Evolutionary conservation across 2,113 vertebrate species (phyloP).

Genomic region (Prochilodus magdalenae): DNA sequence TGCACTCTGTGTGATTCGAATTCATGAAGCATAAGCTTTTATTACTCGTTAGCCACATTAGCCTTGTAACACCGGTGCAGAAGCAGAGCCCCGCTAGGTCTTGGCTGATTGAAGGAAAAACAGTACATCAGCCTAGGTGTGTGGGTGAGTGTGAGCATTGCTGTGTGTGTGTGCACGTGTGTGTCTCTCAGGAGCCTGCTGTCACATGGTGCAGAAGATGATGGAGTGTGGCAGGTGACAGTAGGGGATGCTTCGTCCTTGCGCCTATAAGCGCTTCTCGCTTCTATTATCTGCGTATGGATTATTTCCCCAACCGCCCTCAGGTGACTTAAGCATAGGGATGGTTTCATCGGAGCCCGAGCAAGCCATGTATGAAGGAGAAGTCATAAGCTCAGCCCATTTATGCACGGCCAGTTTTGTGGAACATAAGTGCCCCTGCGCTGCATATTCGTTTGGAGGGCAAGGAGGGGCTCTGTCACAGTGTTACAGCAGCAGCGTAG

Average conservation of each 20-base stretch:
- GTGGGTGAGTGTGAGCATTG: background rate
- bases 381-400: slow-evolving; percentile 21
- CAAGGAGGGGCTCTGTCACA: background rate
- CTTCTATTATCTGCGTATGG: slow-evolving; percentile 48
- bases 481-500: background rate
- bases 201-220: slow-evolving; percentile 36
- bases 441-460: slow-evolving; percentile 2
- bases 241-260: slow-evolving; percentile 51
- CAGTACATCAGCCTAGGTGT: background rate
- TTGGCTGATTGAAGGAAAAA: background rate
- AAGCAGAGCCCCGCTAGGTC: background rate
- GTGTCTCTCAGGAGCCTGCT: slow-evolving; percentile 14
- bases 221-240: slow-evolving; percentile 41
- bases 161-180: background rate
- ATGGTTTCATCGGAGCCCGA: slow-evolving; percentile 20
- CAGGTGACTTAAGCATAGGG: slow-evolving; percentile 33
- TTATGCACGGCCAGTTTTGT: background rate
- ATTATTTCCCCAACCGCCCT: slow-evolving; percentile 44
- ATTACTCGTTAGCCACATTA: background rate
- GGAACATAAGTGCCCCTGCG: background rate
- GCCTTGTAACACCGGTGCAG: background rate
- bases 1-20: too few relatives aligned
- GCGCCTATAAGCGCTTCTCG: slow-evolving; percentile 32
- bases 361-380: slow-evolving; percentile 45
- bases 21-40: background rate